These are phyloP conservation scores for Rhabdomys pumilio DNA, from an alignment of 2,797 vertebrate species.

Conservation along the genomic window DNA sequence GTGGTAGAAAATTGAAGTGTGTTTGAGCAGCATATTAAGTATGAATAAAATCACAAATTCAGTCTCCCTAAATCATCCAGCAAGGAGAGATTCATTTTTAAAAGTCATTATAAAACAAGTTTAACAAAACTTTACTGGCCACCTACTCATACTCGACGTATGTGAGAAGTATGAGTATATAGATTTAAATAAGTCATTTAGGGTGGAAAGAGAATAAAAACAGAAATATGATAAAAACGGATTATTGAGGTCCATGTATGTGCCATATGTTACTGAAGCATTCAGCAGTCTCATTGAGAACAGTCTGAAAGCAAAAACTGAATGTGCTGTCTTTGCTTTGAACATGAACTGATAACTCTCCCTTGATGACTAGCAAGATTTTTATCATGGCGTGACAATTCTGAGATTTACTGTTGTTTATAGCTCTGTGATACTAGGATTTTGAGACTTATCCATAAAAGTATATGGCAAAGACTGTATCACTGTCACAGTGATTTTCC, in stretches of 20 bases:
- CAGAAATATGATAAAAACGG: neutral
- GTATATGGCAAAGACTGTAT: neutral
- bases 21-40: constrained; percentile 72
- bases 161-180: neutral
- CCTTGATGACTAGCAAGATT: neutral
- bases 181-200: neutral
- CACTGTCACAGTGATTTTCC: neutral
- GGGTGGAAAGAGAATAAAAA: neutral
- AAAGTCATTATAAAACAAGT: neutral
- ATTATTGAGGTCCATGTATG: neutral
- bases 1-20: constrained; percentile 71
- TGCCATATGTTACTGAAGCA: neutral
- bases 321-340: neutral
- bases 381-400: neutral
- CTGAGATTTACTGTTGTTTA: neutral
- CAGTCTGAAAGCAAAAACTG: neutral
- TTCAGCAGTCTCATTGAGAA: neutral
- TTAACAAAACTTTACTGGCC: constrained; percentile 33
- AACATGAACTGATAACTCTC: neutral
- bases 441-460: neutral
- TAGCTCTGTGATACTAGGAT: neutral
- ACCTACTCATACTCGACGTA: neutral
- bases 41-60: constrained; percentile 67
- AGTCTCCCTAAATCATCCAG: constrained; percentile 40
- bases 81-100: constrained; percentile 54